Evolutionary conservation across 2,113 vertebrate species (phyloP).

Genomic region (Austrofundulus limnaeus): DNA sequence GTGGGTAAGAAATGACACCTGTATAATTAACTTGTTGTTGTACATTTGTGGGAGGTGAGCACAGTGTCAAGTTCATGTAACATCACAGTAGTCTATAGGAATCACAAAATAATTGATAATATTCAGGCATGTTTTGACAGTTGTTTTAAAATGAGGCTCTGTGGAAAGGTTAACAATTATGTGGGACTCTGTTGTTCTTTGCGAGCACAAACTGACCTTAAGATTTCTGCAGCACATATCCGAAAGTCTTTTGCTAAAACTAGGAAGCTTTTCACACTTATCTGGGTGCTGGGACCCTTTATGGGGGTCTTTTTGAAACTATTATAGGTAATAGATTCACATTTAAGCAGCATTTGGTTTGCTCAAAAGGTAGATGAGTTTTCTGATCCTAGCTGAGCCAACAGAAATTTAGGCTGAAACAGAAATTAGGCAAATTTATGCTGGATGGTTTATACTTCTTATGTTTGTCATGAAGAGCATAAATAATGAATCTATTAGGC

Average conservation of each 20-base stretch:
- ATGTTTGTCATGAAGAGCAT: neutral
- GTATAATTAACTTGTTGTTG: slow-evolving; percentile 62
- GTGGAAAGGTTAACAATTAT: too few species aligned
- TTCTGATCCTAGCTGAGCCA: slow-evolving; percentile 14
- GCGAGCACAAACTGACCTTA: too few species aligned
- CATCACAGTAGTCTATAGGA: slow-evolving; percentile 19
- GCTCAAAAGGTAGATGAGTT: slow-evolving; percentile 21
- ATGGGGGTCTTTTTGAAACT: slow-evolving; percentile 12
- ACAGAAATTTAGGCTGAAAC: slow-evolving; percentile 7
- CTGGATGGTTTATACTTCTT: slow-evolving; percentile 3
- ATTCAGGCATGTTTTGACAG: slow-evolving; percentile 32
- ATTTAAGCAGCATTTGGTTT: slow-evolving; percentile 21
- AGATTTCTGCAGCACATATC: too few species aligned
- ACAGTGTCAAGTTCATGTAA: slow-evolving; percentile 35
- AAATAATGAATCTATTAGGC: too few species aligned
- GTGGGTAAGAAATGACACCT: slow-evolving; percentile 56
- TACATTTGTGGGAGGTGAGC: slow-evolving; percentile 41
- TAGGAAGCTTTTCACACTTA: too few species aligned
- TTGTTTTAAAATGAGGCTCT: neutral
- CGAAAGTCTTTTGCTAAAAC: too few species aligned
- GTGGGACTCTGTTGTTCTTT: too few species aligned
- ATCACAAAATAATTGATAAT: slow-evolving; percentile 28
- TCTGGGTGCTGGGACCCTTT: slow-evolving; percentile 10
- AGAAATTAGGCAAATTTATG: neutral
- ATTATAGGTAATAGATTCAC: slow-evolving; percentile 23